Evolutionary conservation across 2,797 vertebrate genomes (phyloP).

Genomic region (Enoplosus armatus): DNA sequence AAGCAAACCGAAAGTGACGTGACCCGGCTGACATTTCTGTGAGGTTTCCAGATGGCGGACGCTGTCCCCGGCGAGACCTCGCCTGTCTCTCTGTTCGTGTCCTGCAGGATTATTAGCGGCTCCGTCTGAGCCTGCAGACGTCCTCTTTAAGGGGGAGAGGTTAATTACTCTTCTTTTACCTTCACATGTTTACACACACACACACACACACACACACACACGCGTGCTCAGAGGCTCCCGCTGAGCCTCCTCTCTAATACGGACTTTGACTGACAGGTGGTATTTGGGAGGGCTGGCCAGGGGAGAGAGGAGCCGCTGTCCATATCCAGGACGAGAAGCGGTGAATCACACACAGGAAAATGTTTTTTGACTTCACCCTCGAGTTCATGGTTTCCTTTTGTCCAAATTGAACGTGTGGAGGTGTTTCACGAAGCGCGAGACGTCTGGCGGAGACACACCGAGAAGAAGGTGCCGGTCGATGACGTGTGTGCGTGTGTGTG

Average conservation of each 20-base stretch:
- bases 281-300: constrained; percentile 38
- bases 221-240: constrained; percentile 15
- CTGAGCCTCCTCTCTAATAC: constrained; percentile 25
- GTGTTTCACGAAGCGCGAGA: no score
- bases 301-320: constrained; percentile 19
- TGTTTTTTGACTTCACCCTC: not conserved
- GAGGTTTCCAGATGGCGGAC: constrained; percentile 8
- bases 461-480: no score
- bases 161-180: constrained; percentile 22
- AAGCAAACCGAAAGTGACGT: constrained; percentile 9
- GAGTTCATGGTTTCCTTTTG: not conserved
- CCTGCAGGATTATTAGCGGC: constrained; percentile 11
- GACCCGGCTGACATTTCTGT: constrained; percentile 25
- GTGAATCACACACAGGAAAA: constrained; percentile 14
- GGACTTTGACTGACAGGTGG: constrained; percentile 53
- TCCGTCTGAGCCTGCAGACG: not conserved
- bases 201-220: no score
- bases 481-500: no score
- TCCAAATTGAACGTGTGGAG: no score
- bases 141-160: constrained; percentile 2
- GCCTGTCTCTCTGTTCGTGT: not conserved
- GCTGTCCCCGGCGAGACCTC: no score
- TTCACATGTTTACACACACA: constrained; percentile 30
- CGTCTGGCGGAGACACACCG: no score
- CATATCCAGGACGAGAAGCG: not conserved